Evolutionary conservation across 2,113 vertebrate genomes (phyloP).

Genomic region (Leucopternis melanops): DNA sequence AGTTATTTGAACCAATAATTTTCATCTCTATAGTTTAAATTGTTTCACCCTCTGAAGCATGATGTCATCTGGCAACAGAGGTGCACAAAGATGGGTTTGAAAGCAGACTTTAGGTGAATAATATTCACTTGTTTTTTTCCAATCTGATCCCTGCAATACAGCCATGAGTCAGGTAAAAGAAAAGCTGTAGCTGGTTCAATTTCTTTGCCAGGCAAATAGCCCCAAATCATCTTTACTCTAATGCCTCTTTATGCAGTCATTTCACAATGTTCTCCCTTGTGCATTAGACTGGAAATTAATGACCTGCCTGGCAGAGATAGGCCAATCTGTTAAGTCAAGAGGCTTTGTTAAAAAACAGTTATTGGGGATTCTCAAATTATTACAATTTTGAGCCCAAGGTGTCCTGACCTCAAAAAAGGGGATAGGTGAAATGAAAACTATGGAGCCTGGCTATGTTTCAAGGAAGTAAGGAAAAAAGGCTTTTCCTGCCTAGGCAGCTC

Average conservation of each 20-base stretch:
- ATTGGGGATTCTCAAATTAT: neutral
- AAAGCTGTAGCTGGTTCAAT: neutral
- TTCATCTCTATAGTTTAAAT: neutral
- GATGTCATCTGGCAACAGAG: neutral
- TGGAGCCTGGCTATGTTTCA: neutral
- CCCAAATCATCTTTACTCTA: neutral
- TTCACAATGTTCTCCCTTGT: conserved; percentile 23
- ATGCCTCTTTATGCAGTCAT: neutral
- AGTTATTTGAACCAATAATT: neutral
- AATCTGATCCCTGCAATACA: neutral
- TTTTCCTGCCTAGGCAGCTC: neutral
- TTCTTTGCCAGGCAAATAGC: neutral
- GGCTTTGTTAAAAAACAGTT: neutral
- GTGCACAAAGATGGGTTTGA: neutral
- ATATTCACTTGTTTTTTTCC: neutral
- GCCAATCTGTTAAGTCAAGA: neutral
- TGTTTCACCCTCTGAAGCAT: neutral
- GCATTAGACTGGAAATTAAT: neutral
- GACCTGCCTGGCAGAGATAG: neutral
- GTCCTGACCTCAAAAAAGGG: neutral
- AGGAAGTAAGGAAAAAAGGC: neutral
- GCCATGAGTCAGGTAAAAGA: neutral
- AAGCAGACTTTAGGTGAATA: neutral
- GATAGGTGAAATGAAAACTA: neutral
- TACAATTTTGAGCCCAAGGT: neutral